Evolutionary conservation across 2,888 invertebrate species (phyloP), one percentile per base, ranked within the genome.

Genomic region (Laothoe populi): DNA sequence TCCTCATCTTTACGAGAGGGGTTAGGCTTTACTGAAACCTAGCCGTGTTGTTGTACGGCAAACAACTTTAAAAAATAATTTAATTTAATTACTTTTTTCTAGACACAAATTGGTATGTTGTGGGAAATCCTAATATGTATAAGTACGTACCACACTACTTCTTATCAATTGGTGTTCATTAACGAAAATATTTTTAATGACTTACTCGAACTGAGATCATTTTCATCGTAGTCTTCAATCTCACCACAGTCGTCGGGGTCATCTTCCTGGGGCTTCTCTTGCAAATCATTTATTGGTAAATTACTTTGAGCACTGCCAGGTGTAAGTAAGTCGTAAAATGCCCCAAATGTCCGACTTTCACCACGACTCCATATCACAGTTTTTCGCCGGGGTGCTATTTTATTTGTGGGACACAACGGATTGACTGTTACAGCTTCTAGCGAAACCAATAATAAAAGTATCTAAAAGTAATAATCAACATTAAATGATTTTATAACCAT

Each of bases 161-260:
- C n/a, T n/a, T n/a, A n/a, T n/a, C n/a, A n/a, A n/a, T n/a, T n/a
- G n/a, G n/a, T n/a, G n/a, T n/a, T n/a, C n/a, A n/a, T n/a, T n/a
- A n/a, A n/a, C n/a, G n/a, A n/a, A n/a, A 3, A 2, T n/a, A 16
- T 19, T 19, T 44, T 44, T 16, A 8, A 44, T 7, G 26, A 81
- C 88, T 82, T 66, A 92, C 92, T 66, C 38, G 88, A 85, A 73
- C 90, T 88, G 1, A 91, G 77, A 72, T 91, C 91, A 59, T 84
- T 87, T 77, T 92, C 91, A 48, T 92, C 92, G 62, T 92, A 92
- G 67, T 92, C 91, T 21, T 90, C 92, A 64, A 92, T 92, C 62
- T 90, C 89, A 0, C 90, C 90, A 59, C 92, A 92, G 57, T 35
- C 31, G 38, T 84, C 80, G 0, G 82, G 81, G 11, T 87, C 86